Conservation (phyloP, 2,113 vertebrate species). For the Neodontobutis hainanensis region DNA sequence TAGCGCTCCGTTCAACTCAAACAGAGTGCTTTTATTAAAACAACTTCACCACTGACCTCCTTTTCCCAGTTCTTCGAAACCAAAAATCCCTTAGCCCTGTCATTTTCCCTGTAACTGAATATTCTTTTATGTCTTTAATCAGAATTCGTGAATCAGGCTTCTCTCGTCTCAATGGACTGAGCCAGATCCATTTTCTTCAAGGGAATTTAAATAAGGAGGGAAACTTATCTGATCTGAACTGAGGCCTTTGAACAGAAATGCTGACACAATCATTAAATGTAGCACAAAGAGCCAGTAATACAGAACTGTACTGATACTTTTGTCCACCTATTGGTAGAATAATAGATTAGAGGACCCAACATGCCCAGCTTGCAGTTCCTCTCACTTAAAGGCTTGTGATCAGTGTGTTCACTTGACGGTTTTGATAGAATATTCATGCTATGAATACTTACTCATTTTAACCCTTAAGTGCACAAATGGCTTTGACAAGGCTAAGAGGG, state of each 20-base stretch:
- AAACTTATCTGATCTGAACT: constrained; percentile 73
- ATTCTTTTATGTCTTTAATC: constrained; percentile 65
- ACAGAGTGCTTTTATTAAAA: constrained; percentile 15
- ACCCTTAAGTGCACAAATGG: constrained; percentile 44
- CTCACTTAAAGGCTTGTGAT: constrained; percentile 66
- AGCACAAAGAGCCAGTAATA: constrained; percentile 58
- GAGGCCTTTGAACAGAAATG: constrained; percentile 77
- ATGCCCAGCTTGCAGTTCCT: constrained; percentile 63
- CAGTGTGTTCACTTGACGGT: constrained; percentile 47
- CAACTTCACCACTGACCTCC: not conserved
- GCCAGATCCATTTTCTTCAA: constrained; percentile 71
- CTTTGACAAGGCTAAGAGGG: constrained; percentile 29
- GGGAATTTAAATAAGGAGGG: constrained; percentile 70
- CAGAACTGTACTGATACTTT: constrained; percentile 64
- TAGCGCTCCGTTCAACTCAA: not conserved
- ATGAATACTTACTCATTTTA: constrained; percentile 57
- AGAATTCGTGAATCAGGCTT: constrained; percentile 56
- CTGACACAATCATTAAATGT: constrained; percentile 78
- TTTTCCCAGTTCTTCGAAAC: constrained; percentile 5
- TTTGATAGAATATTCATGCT: constrained; percentile 71
- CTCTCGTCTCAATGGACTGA: constrained; percentile 41
- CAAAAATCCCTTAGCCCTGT: constrained; percentile 13
- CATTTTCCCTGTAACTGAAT: constrained; percentile 35
- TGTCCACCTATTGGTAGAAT: constrained; percentile 73
- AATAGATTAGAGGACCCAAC: constrained; percentile 69